Evolutionary conservation across 2,888 invertebrate genomes (phyloP), one percentile per base, ranked within the genome.

Genomic region (Gortyna flavago): DNA sequence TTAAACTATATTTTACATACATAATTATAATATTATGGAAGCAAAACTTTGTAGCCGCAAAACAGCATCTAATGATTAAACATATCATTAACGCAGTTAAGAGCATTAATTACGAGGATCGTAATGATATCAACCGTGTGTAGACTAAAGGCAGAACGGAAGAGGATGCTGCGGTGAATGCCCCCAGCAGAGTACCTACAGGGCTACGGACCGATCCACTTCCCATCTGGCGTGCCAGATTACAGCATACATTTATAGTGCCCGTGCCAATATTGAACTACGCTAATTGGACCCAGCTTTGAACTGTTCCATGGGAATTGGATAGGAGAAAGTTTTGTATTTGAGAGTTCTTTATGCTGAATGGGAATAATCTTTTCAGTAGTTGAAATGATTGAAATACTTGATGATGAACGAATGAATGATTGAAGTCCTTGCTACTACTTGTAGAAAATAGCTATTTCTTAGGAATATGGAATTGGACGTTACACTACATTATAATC

Each of bases 111-210:
- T 70, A 80, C 79, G 78, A 81, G 68, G 76, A 66, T 61, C 67
- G 68, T 77, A 74, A 75, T 77, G 74, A 76, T 71, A 80, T 75
- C 83, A 88, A 85, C 83, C 59, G 85, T 88, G 84, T 89, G 89
- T 79, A 66, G 88, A 89, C 32, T 32, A 62, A 25, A 62, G 83
- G 87, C 89, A 90, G 89, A 86, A 81, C 93, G 94, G 95, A 94
- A 93, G 92, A 93, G 93, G 93, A 93, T 93, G 90, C 89, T 90
- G 81, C 93, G 94, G 94, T 94, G 94, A 93, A 93, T 94, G 94
- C 92, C 93, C 94, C 88, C 91, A 79, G 65, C 91, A 79, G 65
- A 67, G 75, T 54, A 85, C 61, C 35, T 75, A 70, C 29, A 48
- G 41, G 54, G 79, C 70, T 83, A 79, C 61, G 70, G 61, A 62